phyloP scores from a whole-genome alignment of 1,140 invertebrate species.

The Steinernema khuongi region DNA sequence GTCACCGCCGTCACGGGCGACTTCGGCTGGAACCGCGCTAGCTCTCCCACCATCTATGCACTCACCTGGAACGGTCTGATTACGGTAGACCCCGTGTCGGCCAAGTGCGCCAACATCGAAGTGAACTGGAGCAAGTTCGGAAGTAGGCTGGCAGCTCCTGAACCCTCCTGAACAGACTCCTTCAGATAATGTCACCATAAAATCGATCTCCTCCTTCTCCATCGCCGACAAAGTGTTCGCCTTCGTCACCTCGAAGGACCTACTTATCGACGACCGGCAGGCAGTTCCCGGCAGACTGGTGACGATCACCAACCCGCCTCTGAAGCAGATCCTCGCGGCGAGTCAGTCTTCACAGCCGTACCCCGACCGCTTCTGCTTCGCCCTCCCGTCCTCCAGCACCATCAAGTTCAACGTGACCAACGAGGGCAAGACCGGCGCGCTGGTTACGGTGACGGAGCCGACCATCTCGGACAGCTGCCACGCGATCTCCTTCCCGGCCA shows the following conservation, averaged over 20 bases:
- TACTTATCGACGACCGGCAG: constrained; percentile 49
- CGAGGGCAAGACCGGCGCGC: constrained; percentile 49
- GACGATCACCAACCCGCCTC: constrained; percentile 51
- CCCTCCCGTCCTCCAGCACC: constrained; percentile 40
- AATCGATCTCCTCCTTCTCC: constrained; percentile 50
- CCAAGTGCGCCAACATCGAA: constrained; percentile 50
- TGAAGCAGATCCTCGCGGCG: constrained; percentile 52
- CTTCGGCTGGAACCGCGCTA: constrained; percentile 51
- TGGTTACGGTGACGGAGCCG: constrained; percentile 35
- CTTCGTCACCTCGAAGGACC: constrained; percentile 52
- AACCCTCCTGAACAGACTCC: background rate
- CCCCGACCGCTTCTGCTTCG: constrained; percentile 49
- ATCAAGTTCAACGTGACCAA: constrained; percentile 54
- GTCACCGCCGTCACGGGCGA: constrained; percentile 57
- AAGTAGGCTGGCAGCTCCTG: constrained; percentile 24
- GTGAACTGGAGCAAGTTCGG: constrained; percentile 55
- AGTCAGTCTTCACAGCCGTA: constrained; percentile 53
- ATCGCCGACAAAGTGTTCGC: constrained; percentile 59
- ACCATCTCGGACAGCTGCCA: constrained; percentile 30
- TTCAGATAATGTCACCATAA: constrained; percentile 51
- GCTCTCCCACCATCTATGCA: constrained; percentile 53
- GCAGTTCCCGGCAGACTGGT: constrained; percentile 41
- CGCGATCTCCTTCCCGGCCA: constrained; percentile 53
- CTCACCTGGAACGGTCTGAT: constrained; percentile 57
- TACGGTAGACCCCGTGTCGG: constrained; percentile 38